Conservation (phyloP, 1,140 invertebrate genomes). For the Ceratina calcarata region DNA sequence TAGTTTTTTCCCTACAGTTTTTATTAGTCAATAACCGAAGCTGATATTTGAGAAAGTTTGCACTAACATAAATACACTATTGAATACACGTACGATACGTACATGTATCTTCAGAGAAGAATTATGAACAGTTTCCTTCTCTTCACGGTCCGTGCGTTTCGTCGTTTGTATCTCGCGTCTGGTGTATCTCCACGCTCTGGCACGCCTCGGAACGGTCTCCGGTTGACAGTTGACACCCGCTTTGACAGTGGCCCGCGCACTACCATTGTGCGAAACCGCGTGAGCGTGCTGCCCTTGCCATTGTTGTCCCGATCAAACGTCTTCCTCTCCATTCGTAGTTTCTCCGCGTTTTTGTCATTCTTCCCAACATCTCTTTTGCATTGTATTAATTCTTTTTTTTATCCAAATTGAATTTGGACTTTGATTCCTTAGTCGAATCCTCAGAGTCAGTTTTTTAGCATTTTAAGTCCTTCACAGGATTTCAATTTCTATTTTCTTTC, state of each 20-base stretch:
- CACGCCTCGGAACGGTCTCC: constrained; percentile 27
- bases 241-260: constrained; percentile 36
- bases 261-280: constrained; percentile 46
- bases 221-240: constrained; percentile 50
- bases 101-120: no score
- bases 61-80: no score
- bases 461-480: no score
- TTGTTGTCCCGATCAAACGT: constrained; percentile 28
- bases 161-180: constrained; percentile 22
- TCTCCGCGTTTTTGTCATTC: neutral
- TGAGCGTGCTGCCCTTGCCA: constrained; percentile 42
- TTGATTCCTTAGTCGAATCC: no score
- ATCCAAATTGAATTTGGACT: no score
- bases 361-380: neutral
- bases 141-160: constrained; percentile 34
- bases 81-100: no score
- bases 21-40: no score
- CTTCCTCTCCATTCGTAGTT: constrained; percentile 8
- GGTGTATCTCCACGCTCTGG: constrained; percentile 44
- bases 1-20: no score
- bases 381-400: neutral
- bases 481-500: no score
- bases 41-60: no score
- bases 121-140: neutral
- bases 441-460: no score